Base-by-base conservation (phyloP, 2,797 vertebrate genomes). In the Artibeus lituratus region DNA sequence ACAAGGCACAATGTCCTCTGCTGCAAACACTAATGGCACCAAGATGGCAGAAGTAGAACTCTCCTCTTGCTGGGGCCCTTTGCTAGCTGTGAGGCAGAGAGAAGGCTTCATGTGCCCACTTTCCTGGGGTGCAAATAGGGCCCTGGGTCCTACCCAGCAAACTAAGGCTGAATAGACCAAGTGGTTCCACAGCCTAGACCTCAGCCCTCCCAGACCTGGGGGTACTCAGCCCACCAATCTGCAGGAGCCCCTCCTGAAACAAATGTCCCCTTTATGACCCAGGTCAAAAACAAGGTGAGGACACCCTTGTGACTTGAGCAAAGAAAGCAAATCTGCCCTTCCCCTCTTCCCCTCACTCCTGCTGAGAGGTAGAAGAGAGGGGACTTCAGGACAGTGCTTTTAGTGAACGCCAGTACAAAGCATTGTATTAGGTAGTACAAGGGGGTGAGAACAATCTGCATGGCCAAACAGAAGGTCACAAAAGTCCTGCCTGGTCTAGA, bases 361-460 rank as follows among this genome's bases (percentile, higher is more conserved):
- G 10, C n/a, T 26, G 53, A 35, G 69, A 29, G 44, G 1, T 10
- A 2, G 37, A 4, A 29, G 42, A 4, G 3, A 69, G 3, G 4
- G 15, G 12, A 65, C 55, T 8, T 18, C 1, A 47, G 39, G n/a
- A 96, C 96, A 93, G 86, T 94, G 95, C 62, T 97, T 97, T 94
- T 92, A 97, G 98, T 97, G 95, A 97, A 94, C n/a, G n/a, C 70
- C 93, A 62, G 88, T 94, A 97, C 94, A 96, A 62, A 67, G 83
- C 2, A 0, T 44, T 1, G 2, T 26, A 42, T 65, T 49, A 74
- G 92, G 55, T 10, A 91, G 84, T 59, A 42, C 10, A 0, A 93
- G 78, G 6, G 1, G 0, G 0, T 89, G 93, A 90, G 29, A 62
- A 77, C 18, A 78, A 74, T 95, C 80, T 88, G 59, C 90, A 89